Conservation (phyloP, 2,113 vertebrate species). For the Xiphophorus maculatus region DNA sequence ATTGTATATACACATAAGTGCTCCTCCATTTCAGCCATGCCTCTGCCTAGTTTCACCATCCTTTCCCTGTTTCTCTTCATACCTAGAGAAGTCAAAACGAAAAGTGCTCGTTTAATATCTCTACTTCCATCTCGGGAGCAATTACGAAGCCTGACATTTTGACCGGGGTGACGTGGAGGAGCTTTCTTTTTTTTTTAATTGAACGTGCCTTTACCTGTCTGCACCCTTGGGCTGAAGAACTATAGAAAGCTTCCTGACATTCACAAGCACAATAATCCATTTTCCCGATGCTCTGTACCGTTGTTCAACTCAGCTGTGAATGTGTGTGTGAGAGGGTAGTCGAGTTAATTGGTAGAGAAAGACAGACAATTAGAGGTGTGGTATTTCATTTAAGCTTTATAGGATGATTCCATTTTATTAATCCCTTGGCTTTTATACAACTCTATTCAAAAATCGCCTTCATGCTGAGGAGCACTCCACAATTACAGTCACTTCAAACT, state of each 20-base stretch:
- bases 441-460: conserved; percentile 56
- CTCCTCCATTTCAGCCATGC: conserved; percentile 22
- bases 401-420: conserved; percentile 44
- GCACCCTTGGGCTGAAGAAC: conserved; percentile 14
- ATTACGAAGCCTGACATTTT: conserved; percentile 5
- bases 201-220: conserved; percentile 19
- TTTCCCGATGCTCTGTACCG: conserved; percentile 5
- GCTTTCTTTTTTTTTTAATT: conserved; percentile 18
- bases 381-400: conserved; percentile 22
- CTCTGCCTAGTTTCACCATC: background rate
- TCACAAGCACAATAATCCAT: conserved; percentile 26
- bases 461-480: conserved; percentile 7
- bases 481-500: conserved; percentile 10
- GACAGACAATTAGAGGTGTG: background rate
- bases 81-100: background rate
- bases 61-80: background rate
- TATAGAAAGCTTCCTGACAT: conserved; percentile 43
- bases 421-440: conserved; percentile 38
- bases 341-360: background rate
- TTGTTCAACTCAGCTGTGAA: background rate
- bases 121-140: background rate
- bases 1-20: conserved; percentile 15
- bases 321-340: conserved; percentile 2
- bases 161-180: background rate
- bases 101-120: conserved; percentile 1